These are phyloP conservation scores for Gallinago undulata DNA, from an alignment of 2,113 vertebrate genomes.

Conservation along the genomic window DNA sequence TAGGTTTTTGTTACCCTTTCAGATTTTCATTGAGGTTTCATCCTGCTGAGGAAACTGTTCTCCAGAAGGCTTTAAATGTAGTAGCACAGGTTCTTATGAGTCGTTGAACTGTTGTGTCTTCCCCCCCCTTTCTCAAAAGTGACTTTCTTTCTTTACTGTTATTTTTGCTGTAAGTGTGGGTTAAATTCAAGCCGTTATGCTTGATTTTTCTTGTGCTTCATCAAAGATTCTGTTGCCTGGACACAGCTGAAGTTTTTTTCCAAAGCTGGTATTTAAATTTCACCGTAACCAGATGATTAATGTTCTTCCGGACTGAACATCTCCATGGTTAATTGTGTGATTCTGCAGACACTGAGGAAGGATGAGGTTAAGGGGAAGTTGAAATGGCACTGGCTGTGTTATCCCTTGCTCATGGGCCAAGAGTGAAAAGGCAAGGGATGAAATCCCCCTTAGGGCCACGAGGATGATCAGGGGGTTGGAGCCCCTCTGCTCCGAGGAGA, in stretches of 20 bases:
- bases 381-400: neutral
- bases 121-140: neutral
- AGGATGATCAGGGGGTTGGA: too few relatives aligned
- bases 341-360: neutral
- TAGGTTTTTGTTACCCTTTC: neutral
- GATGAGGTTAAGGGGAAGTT: neutral
- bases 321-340: conserved; percentile 18
- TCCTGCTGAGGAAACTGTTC: neutral
- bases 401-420: neutral
- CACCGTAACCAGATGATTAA: conserved; percentile 8
- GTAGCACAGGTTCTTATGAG: neutral
- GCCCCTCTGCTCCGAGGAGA: too few relatives aligned
- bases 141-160: neutral
- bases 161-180: conserved; percentile 22
- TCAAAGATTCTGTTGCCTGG: conserved; percentile 45
- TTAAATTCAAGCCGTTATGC: neutral
- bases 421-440: neutral
- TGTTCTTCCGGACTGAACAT: neutral
- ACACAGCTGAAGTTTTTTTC: neutral
- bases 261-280: conserved; percentile 46
- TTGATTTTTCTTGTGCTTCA: conserved; percentile 31
- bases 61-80: neutral
- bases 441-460: neutral
- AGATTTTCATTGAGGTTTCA: neutral
- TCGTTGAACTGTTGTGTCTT: neutral